Percentiles rank a stretch among this genome's conserved stretches.
These are phyloP conservation scores for Pammene aurita DNA, from an alignment of 2,888 invertebrate genomes.

Conservation along the genomic window DNA sequence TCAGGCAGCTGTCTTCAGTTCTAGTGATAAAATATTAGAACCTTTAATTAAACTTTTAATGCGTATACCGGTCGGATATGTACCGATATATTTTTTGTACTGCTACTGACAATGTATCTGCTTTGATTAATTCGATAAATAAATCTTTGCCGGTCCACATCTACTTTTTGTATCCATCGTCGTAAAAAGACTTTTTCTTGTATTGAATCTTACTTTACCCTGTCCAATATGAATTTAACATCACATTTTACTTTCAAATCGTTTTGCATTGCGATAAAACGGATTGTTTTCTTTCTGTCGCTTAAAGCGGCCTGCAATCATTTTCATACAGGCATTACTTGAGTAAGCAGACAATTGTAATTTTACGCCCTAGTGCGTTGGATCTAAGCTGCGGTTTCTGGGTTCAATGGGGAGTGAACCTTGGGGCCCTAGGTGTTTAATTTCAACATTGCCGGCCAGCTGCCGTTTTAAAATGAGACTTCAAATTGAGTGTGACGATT, in stretches of 20 bases:
- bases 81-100: no score
- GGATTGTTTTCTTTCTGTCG: constrained; percentile 31
- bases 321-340: constrained; percentile 32
- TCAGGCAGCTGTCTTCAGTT: no score
- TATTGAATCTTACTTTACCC: constrained; percentile 22
- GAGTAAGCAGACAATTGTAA: constrained; percentile 62
- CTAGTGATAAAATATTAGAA: no score
- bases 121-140: background rate
- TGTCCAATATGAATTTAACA: constrained; percentile 39
- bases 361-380: constrained; percentile 70
- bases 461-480: constrained; percentile 14
- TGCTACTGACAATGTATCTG: no score
- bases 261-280: constrained; percentile 35
- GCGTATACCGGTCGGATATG: no score
- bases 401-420: constrained; percentile 15
- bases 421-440: background rate
- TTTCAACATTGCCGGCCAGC: background rate
- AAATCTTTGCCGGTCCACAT: background rate
- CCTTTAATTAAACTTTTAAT: no score
- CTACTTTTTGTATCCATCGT: constrained; percentile 14
- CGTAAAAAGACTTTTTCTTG: background rate
- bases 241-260: constrained; percentile 40
- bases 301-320: background rate
- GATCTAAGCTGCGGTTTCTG: constrained; percentile 61
- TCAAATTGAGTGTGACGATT: background rate